Base-by-base conservation (phyloP, 2,113 vertebrate genomes). In the Rhagologus leucostigma region DNA sequence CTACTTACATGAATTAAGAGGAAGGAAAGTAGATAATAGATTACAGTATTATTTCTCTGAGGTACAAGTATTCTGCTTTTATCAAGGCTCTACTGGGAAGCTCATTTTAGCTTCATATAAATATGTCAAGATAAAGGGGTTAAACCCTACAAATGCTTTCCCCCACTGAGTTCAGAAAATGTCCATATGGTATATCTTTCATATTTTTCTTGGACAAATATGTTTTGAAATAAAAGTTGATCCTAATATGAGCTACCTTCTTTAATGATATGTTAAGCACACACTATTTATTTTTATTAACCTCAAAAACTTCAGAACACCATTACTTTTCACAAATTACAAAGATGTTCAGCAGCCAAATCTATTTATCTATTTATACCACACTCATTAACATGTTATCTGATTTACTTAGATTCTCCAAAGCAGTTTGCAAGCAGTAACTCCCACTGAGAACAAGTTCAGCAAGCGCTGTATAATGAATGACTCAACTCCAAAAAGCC, bases 121-220 rank as follows among this genome's bases (percentile, higher is more conserved):
- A 35, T 50, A 11, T 18, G 15, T 22, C 57, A 74, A 67, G 70
- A 39, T 30, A 84, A 91, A 65, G 16, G 27, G 30, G 7, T 76
- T 87, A 80, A 91, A 67, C 6, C 16, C 33, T 73, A 37, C 16
- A 62, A 79, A 69, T 59, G 3, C 30, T 23, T 63, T 86, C 26
- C 35, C 3, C 33, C 8, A 18, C 13, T 70, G 59, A 71, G 39
- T 59, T 83, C 27, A 88, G 50, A 77, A 75, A 84, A 77, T 17
- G 12, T 32, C 26, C 35, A 20, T 32, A 20, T 86, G 81, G 35
- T 59, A 50, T 35, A 56, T 37, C 62, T 71, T 83, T 92, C 77
- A 65, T 57, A 81, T 35, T 93, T 92, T 97, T 94, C 50, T 59
- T 91, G 93, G 95, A 86, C 78, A 92, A 93, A 92, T 94, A 87